Percentiles rank a stretch among this genome's conserved stretches.
Conservation (phyloP, 2,888 invertebrate species). For the Trypoxylon attenuatum region DNA sequence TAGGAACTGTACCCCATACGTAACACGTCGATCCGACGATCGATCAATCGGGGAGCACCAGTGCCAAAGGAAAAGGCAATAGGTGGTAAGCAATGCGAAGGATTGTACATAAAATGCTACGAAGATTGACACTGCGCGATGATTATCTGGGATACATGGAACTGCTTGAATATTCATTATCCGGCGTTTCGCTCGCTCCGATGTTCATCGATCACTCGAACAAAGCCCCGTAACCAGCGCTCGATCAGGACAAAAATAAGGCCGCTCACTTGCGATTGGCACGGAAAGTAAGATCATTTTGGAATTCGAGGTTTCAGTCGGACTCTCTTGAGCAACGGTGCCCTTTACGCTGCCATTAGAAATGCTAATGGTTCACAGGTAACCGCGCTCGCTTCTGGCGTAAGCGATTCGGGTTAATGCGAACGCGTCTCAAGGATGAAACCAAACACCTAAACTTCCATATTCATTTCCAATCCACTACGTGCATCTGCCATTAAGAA, state of each 20-base stretch:
- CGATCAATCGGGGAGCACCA: conserved; percentile 32
- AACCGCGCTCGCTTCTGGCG: neutral
- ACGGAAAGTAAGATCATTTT: neutral
- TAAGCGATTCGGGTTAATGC: neutral
- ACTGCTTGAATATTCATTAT: conserved; percentile 44
- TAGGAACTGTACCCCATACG: conserved; percentile 30
- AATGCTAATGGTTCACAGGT: neutral
- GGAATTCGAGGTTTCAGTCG: neutral
- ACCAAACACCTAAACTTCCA: too few species aligned
- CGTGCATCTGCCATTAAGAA: neutral
- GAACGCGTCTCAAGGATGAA: neutral
- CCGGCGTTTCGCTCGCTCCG: conserved; percentile 27
- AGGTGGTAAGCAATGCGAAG: conserved; percentile 35
- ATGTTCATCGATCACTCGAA: conserved; percentile 38
- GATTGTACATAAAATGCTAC: conserved; percentile 18
- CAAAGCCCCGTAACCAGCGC: conserved; percentile 10
- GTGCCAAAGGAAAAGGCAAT: conserved; percentile 15
- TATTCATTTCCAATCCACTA: neutral
- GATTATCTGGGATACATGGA: conserved; percentile 44
- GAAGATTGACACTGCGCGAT: conserved; percentile 43
- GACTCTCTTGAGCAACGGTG: conserved; percentile 1
- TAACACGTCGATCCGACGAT: conserved; percentile 33
- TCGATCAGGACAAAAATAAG: conserved; percentile 19
- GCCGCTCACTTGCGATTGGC: conserved; percentile 5
- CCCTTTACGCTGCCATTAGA: neutral